phyloP scores from a whole-genome alignment of 1,140 invertebrate species.

The Drosophila truncata region DNA sequence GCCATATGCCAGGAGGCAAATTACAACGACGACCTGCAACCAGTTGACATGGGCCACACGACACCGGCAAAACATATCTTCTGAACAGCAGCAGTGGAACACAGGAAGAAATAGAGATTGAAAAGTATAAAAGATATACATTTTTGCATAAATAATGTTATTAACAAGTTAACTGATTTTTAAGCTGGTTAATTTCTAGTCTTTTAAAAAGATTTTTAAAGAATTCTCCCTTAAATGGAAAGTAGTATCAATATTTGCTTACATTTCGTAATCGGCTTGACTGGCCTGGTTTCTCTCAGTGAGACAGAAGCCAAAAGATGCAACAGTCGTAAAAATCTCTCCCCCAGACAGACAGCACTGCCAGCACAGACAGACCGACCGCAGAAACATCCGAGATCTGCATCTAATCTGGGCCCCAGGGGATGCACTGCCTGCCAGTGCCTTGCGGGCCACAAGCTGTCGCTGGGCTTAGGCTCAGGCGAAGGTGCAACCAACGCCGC shows the following conservation, averaged over 20 bases:
- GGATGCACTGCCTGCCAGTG: conserved; percentile 49
- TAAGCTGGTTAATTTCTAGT: neutral
- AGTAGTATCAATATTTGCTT: neutral
- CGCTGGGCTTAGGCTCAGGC: conserved; percentile 45
- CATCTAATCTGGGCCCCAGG: conserved; percentile 76
- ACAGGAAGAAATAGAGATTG: neutral
- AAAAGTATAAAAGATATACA: too few relatives aligned
- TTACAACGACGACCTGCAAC: conserved; percentile 68
- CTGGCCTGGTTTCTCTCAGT: conserved; percentile 1
- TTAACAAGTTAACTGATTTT: neutral
- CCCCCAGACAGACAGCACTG: conserved; percentile 23
- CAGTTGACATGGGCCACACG: conserved; percentile 81
- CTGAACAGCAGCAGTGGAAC: conserved; percentile 25
- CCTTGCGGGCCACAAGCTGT: conserved; percentile 66
- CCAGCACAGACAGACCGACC: conserved; percentile 41
- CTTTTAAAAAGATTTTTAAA: too few relatives aligned
- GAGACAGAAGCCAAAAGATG: conserved; percentile 56
- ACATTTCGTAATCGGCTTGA: neutral
- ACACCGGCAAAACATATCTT: conserved; percentile 33
- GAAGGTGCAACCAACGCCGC: conserved; percentile 52
- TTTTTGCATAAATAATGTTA: neutral
- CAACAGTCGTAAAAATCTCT: conserved; percentile 76
- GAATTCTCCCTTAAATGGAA: too few relatives aligned
- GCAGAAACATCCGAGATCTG: conserved; percentile 68
- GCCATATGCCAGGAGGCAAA: conserved; percentile 76